Percentiles rank a stretch among this genome's conserved stretches.
phyloP scores from a whole-genome alignment of 2,113 vertebrate genomes.

The Pygoscelis adeliae region DNA sequence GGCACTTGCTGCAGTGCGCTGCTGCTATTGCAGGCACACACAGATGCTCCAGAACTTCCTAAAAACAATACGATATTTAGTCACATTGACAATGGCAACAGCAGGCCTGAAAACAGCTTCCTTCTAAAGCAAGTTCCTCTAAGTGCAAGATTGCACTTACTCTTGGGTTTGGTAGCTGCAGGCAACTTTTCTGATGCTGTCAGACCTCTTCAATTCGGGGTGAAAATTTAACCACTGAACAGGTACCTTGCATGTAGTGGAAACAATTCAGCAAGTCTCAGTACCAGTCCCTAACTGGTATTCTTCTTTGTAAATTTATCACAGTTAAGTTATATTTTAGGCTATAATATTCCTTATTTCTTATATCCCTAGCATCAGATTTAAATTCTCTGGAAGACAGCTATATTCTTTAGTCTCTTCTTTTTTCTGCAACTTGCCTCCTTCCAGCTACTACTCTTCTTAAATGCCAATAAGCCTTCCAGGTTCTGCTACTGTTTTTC shows the following conservation, averaged over 20 bases:
- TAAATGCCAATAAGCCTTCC: neutral
- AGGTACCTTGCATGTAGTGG: neutral
- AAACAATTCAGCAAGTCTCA: neutral
- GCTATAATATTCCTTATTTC: neutral
- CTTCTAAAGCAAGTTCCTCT: neutral
- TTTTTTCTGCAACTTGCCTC: neutral
- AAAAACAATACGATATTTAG: neutral
- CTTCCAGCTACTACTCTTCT: neutral
- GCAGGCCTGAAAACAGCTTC: neutral
- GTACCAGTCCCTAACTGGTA: neutral
- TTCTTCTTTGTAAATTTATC: neutral
- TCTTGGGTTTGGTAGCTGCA: neutral
- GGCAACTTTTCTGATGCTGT: neutral
- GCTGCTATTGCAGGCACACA: neutral
- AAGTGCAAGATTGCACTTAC: neutral
- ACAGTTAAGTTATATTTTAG: neutral
- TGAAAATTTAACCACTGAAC: neutral
- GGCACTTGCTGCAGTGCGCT: neutral
- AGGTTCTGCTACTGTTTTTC: neutral
- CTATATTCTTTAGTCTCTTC: neutral
- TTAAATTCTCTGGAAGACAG: neutral
- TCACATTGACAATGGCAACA: neutral
- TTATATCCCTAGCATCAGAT: neutral
- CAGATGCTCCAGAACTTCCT: neutral
- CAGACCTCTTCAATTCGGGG: neutral